These are phyloP conservation scores for Anoplius nigerrimus DNA, from an alignment of 2,888 invertebrate genomes.

Conservation along the genomic window DNA sequence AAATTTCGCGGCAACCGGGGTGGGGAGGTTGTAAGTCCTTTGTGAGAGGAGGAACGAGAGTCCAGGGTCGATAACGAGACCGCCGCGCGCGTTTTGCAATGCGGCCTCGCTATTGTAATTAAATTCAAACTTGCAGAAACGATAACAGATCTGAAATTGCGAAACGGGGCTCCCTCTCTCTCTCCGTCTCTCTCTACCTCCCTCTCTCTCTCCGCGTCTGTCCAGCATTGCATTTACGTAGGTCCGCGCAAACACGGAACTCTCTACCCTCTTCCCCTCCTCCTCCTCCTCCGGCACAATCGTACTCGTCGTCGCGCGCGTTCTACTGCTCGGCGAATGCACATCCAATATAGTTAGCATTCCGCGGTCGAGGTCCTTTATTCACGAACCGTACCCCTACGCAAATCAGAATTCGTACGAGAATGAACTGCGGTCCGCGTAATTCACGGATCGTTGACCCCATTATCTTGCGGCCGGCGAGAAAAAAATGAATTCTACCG, in stretches of 20 bases:
- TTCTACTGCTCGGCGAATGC: slow-evolving; percentile 53
- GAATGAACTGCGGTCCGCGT: slow-evolving; percentile 11
- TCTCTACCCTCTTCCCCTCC: too few species aligned
- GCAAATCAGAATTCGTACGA: slow-evolving; percentile 18
- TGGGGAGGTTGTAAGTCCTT: too few species aligned
- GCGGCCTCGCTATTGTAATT: slow-evolving; percentile 40
- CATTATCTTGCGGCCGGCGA: not conserved
- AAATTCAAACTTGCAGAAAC: slow-evolving; percentile 58
- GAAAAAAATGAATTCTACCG: too few species aligned
- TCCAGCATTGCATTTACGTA: slow-evolving; percentile 53
- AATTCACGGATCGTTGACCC: slow-evolving; percentile 14
- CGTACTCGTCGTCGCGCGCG: slow-evolving; percentile 46
- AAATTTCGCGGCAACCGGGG: too few species aligned
- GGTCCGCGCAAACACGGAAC: slow-evolving; percentile 57
- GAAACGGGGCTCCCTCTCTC: too few species aligned
- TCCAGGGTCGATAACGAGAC: too few species aligned
- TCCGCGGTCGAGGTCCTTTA: slow-evolving; percentile 53
- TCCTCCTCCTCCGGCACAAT: slow-evolving; percentile 55
- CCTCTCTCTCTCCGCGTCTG: too few species aligned
- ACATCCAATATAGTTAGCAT: slow-evolving; percentile 62
- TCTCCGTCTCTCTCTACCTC: too few species aligned
- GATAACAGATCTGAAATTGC: slow-evolving; percentile 68
- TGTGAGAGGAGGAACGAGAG: too few species aligned
- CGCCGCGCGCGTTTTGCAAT: slow-evolving; percentile 40
- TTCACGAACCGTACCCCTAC: slow-evolving; percentile 51